These are phyloP conservation scores for Sceliomorpha sp. DNA, from an alignment of 2,888 invertebrate genomes.

Conservation along the genomic window DNA sequence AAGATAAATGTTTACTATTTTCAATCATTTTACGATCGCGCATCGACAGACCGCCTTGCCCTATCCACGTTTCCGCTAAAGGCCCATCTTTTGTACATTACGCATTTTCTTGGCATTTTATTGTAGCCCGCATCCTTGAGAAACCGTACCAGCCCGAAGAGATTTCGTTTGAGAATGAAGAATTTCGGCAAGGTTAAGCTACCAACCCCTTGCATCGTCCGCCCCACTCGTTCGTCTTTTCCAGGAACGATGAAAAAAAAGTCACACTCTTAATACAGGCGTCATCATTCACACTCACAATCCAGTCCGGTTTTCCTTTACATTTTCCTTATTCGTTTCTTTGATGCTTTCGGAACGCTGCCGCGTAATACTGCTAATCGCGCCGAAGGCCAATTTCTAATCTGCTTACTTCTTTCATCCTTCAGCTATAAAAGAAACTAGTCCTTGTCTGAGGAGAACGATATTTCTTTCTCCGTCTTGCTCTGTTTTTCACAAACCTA, in stretches of 20 bases:
- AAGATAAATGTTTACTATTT: conserved; percentile 20
- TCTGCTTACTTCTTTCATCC: conserved; percentile 63
- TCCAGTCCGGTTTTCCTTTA: no score
- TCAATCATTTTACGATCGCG: conserved; percentile 33
- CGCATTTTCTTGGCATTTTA: conserved; percentile 11
- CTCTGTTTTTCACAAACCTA: no score
- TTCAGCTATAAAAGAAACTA: conserved; percentile 72
- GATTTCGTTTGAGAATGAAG: conserved; percentile 10
- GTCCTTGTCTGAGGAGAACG: conserved; percentile 57
- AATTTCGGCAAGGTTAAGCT: conserved; percentile 1
- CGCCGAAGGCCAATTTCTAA: conserved; percentile 77
- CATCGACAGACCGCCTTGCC: conserved; percentile 38
- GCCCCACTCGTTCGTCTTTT: conserved; percentile 14
- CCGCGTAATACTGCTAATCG: conserved; percentile 43
- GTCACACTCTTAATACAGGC: conserved; percentile 19
- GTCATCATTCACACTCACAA: conserved; percentile 20
- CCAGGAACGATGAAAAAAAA: conserved; percentile 57
- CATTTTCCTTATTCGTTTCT: conserved; percentile 14
- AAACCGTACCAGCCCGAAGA: neutral
- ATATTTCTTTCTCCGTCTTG: conserved; percentile 23
- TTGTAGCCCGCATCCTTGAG: conserved; percentile 16
- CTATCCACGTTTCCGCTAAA: conserved; percentile 9
- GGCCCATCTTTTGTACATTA: conserved; percentile 1
- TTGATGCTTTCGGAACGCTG: conserved; percentile 32
- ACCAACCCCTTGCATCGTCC: conserved; percentile 32